Conservation (phyloP, 2,113 vertebrate species). For the Pagrus major region DNA sequence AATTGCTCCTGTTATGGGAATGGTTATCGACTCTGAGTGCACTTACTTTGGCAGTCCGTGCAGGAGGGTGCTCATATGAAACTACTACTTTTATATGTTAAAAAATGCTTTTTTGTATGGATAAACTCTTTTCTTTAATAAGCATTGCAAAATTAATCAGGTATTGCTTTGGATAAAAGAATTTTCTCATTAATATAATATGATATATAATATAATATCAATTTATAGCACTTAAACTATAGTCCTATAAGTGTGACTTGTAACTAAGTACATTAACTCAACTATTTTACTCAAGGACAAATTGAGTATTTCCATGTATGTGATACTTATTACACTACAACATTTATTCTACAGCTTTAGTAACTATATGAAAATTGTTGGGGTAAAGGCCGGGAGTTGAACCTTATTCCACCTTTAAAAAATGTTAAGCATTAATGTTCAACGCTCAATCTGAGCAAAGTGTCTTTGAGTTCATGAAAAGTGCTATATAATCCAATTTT, state of each 20-base stretch:
- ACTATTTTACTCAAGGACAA: not conserved
- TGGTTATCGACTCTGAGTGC: not conserved
- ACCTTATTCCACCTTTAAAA: not conserved
- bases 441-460: too few relatives aligned
- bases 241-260: not conserved
- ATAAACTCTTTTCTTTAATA: not conserved
- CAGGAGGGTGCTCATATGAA: not conserved
- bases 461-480: too few relatives aligned
- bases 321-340: not conserved
- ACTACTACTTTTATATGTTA: not conserved
- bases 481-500: too few relatives aligned
- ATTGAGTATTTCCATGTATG: not conserved
- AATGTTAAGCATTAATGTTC: too few relatives aligned
- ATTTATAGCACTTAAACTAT: not conserved
- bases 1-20: slow-evolving; percentile 13
- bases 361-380: not conserved
- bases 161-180: not conserved
- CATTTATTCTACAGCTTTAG: too few relatives aligned
- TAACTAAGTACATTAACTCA: not conserved
- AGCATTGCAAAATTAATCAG: not conserved
- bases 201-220: not conserved
- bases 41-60: not conserved
- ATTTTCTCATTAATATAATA: not conserved
- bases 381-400: not conserved
- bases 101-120: not conserved